Percentiles rank a stretch among this genome's conserved stretches.
phyloP scores from a whole-genome alignment of 2,113 vertebrate species.

The Argyrosomus japonicus region DNA sequence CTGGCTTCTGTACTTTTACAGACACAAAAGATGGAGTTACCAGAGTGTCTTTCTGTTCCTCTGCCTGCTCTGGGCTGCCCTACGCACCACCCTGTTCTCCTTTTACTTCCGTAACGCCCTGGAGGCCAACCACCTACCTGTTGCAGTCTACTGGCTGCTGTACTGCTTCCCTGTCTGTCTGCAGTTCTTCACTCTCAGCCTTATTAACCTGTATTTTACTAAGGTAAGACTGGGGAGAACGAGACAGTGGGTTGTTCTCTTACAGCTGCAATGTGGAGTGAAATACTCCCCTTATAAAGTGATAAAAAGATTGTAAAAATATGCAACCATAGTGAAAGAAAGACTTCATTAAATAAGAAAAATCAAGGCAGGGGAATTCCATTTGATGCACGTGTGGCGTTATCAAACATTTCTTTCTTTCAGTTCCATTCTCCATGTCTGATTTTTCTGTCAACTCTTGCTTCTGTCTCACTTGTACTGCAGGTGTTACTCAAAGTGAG shows the following conservation, averaged over 20 bases:
- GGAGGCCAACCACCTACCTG: conserved; percentile 87
- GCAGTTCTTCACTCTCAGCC: conserved; percentile 96
- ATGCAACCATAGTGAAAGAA: background rate
- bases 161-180: conserved; percentile 97
- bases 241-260: background rate
- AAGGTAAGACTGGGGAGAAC: conserved; percentile 85
- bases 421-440: background rate
- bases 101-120: conserved; percentile 92
- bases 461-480: background rate
- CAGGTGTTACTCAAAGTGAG: conserved; percentile 90
- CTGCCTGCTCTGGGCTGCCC: conserved; percentile 94
- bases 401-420: background rate
- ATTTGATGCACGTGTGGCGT: background rate
- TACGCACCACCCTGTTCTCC: conserved; percentile 93
- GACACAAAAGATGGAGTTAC: conserved; percentile 95
- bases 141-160: conserved; percentile 91
- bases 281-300: background rate
- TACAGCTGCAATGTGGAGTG: background rate
- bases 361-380: background rate
- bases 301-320: background rate
- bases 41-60: conserved; percentile 96
- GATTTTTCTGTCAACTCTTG: background rate
- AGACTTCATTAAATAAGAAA: background rate
- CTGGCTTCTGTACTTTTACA: conserved; percentile 88
- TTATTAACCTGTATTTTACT: conserved; percentile 96